phyloP scores from a whole-genome alignment of 2,888 invertebrate genomes.

The Drosophila merina region DNA sequence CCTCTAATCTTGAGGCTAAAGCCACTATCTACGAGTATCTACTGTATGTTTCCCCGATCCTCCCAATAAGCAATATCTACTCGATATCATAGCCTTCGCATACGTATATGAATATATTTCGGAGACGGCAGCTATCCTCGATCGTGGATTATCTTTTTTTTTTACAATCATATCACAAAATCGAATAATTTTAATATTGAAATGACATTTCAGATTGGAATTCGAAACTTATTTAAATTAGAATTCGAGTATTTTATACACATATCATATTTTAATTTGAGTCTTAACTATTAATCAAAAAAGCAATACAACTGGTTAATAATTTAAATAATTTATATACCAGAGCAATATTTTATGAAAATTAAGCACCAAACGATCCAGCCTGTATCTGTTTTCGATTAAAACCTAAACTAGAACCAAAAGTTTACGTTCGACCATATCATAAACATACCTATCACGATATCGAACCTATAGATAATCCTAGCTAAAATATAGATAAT shows the following conservation, averaged over 20 bases:
- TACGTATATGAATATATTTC: conserved; percentile 46
- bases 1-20: conserved; percentile 43
- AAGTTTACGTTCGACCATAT: conserved; percentile 59
- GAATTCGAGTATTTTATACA: background rate
- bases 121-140: background rate
- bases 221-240: background rate
- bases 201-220: background rate
- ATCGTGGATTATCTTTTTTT: background rate
- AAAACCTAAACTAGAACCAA: conserved; percentile 33
- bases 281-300: background rate
- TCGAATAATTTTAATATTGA: background rate
- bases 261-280: background rate
- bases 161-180: background rate
- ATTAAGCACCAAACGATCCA: background rate
- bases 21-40: conserved; percentile 17
- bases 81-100: conserved; percentile 58
- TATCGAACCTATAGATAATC: conserved; percentile 32
- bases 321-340: no score
- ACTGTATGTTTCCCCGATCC: conserved; percentile 4
- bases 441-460: conserved; percentile 63
- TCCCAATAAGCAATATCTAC: conserved; percentile 64
- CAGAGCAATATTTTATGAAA: background rate
- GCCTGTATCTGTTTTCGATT: conserved; percentile 27
- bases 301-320: background rate
- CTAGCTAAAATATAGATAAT: conserved; percentile 42